Evolutionary conservation across 2,888 invertebrate species (phyloP).

Genomic region (Autographa gamma): DNA sequence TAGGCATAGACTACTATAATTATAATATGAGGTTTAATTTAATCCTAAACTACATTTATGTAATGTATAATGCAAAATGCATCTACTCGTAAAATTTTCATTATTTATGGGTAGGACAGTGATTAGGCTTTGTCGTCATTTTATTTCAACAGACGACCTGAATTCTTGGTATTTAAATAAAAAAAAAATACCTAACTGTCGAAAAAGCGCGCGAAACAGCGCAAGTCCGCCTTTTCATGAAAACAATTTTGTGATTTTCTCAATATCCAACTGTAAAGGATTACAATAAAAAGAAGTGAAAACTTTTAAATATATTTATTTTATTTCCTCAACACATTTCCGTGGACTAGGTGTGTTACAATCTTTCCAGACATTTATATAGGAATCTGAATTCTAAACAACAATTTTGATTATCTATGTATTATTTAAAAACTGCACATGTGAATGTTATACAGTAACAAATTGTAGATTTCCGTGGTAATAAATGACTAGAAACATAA

Average conservation of each 20-base stretch:
- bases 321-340: slow-evolving; percentile 44
- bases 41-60: not conserved
- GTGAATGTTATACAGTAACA: slow-evolving; percentile 6
- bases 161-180: not conserved
- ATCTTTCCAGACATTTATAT: slow-evolving; percentile 15
- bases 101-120: not conserved
- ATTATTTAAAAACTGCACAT: slow-evolving; percentile 30
- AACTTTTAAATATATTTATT: slow-evolving; percentile 45
- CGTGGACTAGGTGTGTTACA: slow-evolving; percentile 34
- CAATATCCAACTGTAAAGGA: slow-evolving; percentile 10
- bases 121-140: not conserved
- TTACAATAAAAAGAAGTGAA: slow-evolving; percentile 34
- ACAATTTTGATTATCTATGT: slow-evolving; percentile 9
- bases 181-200: not conserved
- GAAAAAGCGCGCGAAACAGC: not conserved
- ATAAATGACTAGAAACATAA: too few species aligned
- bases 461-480: too few species aligned
- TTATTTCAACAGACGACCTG: not conserved
- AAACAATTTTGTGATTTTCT: slow-evolving; percentile 9
- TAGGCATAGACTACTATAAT: not conserved
- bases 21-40: not conserved
- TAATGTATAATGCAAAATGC: not conserved
- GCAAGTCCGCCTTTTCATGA: slow-evolving; percentile 14
- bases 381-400: slow-evolving; percentile 10
- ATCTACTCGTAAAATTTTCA: not conserved